phyloP scores from a whole-genome alignment of 2,797 vertebrate genomes.

The Danio choprae region DNA sequence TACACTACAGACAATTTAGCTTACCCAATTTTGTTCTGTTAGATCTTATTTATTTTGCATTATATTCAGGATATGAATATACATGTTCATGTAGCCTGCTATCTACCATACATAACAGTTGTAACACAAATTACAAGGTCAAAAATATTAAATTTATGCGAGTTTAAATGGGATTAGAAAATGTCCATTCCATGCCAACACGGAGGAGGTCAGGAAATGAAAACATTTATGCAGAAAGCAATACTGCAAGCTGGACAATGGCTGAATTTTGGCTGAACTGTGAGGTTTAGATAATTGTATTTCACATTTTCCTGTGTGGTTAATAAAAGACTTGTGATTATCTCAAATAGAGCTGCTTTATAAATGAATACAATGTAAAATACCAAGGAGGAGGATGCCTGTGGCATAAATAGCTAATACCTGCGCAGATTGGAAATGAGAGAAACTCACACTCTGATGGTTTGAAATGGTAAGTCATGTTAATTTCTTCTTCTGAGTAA shows the following conservation, averaged over 20 bases:
- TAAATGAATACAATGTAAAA: slow-evolving; percentile 14
- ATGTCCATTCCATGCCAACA: not conserved
- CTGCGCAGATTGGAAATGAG: slow-evolving; percentile 22
- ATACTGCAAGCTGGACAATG: not conserved
- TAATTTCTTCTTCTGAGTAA: slow-evolving; percentile 47
- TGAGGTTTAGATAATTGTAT: not conserved
- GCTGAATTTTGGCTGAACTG: not conserved
- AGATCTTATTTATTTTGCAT: too few species aligned
- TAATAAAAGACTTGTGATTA: slow-evolving; percentile 28
- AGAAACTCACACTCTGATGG: slow-evolving; percentile 21
- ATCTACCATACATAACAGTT: too few species aligned
- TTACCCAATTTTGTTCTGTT: too few species aligned
- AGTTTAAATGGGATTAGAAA: too few species aligned
- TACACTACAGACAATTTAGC: too few species aligned
- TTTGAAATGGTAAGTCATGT: slow-evolving; percentile 32
- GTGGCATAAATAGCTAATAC: slow-evolving; percentile 22
- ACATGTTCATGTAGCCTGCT: too few species aligned
- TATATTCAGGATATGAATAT: too few species aligned
- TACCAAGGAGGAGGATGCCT: slow-evolving; percentile 25
- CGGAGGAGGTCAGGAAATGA: slow-evolving; percentile 12
- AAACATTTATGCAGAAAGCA: not conserved
- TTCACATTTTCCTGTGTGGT: not conserved
- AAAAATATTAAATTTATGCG: too few species aligned
- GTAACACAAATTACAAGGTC: too few species aligned
- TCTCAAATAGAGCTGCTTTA: slow-evolving; percentile 24